Conservation (phyloP, 2,797 vertebrate genomes). For the Neoniphon sammara region DNA sequence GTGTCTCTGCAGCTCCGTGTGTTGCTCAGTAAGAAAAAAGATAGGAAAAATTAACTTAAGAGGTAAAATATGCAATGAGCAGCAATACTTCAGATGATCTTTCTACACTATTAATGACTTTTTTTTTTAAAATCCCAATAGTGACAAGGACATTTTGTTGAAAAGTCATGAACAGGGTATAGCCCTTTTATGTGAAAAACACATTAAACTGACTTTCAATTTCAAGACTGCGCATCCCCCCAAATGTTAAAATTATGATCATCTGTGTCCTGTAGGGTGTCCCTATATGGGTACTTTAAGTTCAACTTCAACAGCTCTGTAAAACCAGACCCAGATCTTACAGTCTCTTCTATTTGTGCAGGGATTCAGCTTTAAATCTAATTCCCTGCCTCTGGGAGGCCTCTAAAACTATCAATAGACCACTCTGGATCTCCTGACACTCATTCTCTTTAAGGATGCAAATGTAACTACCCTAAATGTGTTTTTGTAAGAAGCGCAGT, state of each 20-base stretch:
- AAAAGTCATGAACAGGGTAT: not conserved
- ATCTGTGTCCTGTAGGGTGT: too few relatives aligned
- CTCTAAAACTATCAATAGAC: not conserved
- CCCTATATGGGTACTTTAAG: too few relatives aligned
- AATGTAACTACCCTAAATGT: slow-evolving; percentile 14
- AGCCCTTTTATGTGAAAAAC: too few relatives aligned
- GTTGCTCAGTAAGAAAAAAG: too few relatives aligned
- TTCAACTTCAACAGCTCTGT: too few relatives aligned
- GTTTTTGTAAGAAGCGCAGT: not conserved
- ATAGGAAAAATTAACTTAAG: not conserved
- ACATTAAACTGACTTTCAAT: too few relatives aligned
- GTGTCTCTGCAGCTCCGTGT: not conserved
- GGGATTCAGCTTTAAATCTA: too few relatives aligned
- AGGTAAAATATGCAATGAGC: not conserved
- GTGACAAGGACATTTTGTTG: slow-evolving; percentile 2
- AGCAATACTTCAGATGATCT: not conserved
- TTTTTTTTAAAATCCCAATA: not conserved
- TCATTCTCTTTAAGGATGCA: slow-evolving; percentile 20
- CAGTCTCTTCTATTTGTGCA: too few relatives aligned
- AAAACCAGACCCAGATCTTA: too few relatives aligned
- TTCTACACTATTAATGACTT: not conserved
- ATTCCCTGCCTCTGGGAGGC: not conserved
- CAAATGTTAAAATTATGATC: too few relatives aligned
- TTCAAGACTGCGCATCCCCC: too few relatives aligned
- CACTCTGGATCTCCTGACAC: slow-evolving; percentile 28